Base-by-base conservation (phyloP, 2,797 vertebrate species). In the Spinus olivaceus region DNA sequence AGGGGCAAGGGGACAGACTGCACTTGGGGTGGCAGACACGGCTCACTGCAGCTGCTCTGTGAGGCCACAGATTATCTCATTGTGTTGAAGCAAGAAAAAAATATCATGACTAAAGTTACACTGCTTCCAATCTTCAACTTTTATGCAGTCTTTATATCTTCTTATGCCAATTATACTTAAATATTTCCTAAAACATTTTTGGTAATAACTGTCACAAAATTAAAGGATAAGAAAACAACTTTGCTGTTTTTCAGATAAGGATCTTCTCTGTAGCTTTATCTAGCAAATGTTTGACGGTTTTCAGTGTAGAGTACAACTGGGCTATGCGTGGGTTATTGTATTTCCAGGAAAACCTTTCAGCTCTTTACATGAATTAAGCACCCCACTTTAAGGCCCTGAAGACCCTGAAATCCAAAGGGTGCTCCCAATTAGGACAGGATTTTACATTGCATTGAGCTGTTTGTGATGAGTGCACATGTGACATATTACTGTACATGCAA, bases 221-320 rank as follows among this genome's bases (percentile, higher is more conserved):
- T 10, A 25, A 49, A 78, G 61, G 0, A 39, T 3, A n/a, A 33
- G 25, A 64, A 84, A 94, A 12, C 9, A 54, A 49, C 44, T 66
- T 85, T 71, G 1, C 24, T 54, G 7, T 8, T 70, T 53, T 92
- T 71, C 15, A 61, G 24, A 24, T 30, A 69, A 71, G 24, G 12
- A 77, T 54, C 20, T 2, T 66, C 23, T 61, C 47, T 33, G 8
- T 25, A 61, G 5, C 17, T 57, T 47, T 78, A n/a, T 14, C 14
- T 74, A 50, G 37, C 6, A 87, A 85, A 61, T 30, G 10, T 4
- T 39, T 87, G 35, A n/a, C 35, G 24, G 37, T 53, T 78, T 71
- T 61, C 3, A 0, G 4, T 13, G 16, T 35, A 49, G 32, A n/a
- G 3, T 80, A 46, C 1, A 1, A 12, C 19, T 56, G 33, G 4